A percentile compares a stretch with the other conserved stretches of the same genome.
These are phyloP conservation scores for Lepidurus arcticus DNA, from an alignment of 1,140 invertebrate species.

Conservation along the genomic window DNA sequence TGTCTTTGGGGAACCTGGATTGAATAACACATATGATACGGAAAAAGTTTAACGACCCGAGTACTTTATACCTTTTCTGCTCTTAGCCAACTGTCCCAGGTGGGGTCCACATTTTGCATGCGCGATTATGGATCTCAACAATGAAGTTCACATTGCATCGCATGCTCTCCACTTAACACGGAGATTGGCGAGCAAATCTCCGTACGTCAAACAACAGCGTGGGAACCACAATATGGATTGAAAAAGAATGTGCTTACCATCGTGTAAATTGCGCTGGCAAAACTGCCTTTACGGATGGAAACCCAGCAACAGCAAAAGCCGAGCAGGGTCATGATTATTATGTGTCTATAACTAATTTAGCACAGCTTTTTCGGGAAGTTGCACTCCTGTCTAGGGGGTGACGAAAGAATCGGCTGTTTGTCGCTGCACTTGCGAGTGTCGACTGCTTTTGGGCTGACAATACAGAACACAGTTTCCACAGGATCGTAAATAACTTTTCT, in stretches of 20 bases:
- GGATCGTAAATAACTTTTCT: too few species aligned
- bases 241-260: slow-evolving; percentile 54
- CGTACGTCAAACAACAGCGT: neutral
- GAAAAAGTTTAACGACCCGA: neutral
- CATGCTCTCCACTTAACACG: neutral
- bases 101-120: too few species aligned
- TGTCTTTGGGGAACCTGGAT: neutral
- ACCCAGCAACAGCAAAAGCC: slow-evolving; percentile 76
- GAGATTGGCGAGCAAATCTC: neutral
- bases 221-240: neutral
- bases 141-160: too few species aligned
- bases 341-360: neutral
- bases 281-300: slow-evolving; percentile 67
- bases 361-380: too few species aligned
- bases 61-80: neutral
- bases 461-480: too few species aligned
- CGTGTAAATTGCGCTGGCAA: slow-evolving; percentile 66
- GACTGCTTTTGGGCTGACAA: too few species aligned
- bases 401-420: too few species aligned
- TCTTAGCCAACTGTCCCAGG: too few species aligned
- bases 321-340: slow-evolving; percentile 61
- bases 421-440: too few species aligned
- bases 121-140: too few species aligned
- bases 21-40: neutral
- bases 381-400: too few species aligned